Conservation (phyloP, 2,888 invertebrate genomes). For the Linyphia triangularis region DNA sequence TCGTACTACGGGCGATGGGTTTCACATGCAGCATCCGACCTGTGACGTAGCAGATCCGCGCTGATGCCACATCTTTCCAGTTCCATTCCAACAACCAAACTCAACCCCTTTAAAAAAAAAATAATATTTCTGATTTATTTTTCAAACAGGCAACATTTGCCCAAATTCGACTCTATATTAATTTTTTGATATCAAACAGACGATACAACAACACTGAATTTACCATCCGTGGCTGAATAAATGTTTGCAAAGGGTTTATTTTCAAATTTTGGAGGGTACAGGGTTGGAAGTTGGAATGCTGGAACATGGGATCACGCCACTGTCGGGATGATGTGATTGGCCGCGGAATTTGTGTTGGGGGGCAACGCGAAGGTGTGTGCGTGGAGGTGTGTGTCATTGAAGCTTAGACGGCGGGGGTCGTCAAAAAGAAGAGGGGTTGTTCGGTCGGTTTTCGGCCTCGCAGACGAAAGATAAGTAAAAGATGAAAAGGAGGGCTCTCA, state of each 20-base stretch:
- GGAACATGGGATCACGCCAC: constrained; percentile 69
- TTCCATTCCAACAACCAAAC: constrained; percentile 15
- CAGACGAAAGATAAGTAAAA: neutral
- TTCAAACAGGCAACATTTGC: no score
- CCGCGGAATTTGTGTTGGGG: constrained; percentile 14
- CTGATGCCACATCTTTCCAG: constrained; percentile 62
- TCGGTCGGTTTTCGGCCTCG: neutral
- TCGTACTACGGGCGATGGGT: constrained; percentile 31
- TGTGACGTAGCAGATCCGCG: constrained; percentile 57
- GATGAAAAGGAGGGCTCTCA: neutral
- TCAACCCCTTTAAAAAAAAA: constrained; percentile 12
- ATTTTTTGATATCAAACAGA: neutral
- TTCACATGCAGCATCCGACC: constrained; percentile 40
- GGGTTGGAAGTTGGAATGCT: neutral
- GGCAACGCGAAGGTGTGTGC: constrained; percentile 31
- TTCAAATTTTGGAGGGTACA: constrained; percentile 31
- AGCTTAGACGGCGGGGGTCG: constrained; percentile 35
- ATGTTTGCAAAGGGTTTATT: no score
- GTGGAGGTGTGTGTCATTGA: constrained; percentile 73
- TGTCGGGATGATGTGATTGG: constrained; percentile 46
- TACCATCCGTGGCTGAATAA: no score
- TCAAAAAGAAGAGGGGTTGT: neutral
- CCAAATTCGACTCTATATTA: no score
- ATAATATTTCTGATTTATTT: no score
- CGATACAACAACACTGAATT: no score